Base-by-base conservation (phyloP, 2,113 vertebrate genomes). In the Xiphorhynchus elegans region DNA sequence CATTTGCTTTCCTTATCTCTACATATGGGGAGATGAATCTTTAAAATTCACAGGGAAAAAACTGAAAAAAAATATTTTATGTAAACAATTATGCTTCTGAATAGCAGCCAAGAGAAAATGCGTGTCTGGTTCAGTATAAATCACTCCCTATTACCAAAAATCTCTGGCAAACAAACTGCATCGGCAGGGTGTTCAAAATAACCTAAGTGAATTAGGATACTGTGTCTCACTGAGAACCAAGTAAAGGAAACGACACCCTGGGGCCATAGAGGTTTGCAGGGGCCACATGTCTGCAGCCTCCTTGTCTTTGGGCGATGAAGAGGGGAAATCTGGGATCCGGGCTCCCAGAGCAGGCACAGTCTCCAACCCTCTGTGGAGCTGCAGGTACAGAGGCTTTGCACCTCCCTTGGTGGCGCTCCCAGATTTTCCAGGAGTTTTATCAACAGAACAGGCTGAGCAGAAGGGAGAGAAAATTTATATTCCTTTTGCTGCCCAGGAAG, bases 11-110 rank as follows among this genome's bases (percentile, higher is more conserved):
- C 55, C 47, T 83, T 87, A 17, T 88, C 53, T 66, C 42, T 76
- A n/a, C 39, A 17, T 77, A 76, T 33, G 47, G 50, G 55, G 15
- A 91, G 85, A 86, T 33, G 18, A 84, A 84, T 70, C 46, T 74
- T 93, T 58, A 90, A 86, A 87, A 49, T 19, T 89, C 42, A 44
- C 84, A 68, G 31, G 33, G 25, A 92, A 94, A 89, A 80, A 82
- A 25, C 1, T 11, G 17, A 52, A 68, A 78, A 87, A 88, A 77
- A 84, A 72, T 42, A 62, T n/a, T 70, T 85, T 84, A 6, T 56
- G 82, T 85, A 66, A 91, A 93, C 53, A 88, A 37, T 86, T 90
- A 84, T 62, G 39, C 8, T 89, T 84, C 85, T 85, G 88, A 95
- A 69, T 55, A 66, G 58, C 75, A 95, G 80, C 73, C 77, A 93